A percentile compares a stretch with the other conserved stretches of the same genome.
phyloP scores from a whole-genome alignment of 2,797 vertebrate genomes.

The Malurus splendens region DNA sequence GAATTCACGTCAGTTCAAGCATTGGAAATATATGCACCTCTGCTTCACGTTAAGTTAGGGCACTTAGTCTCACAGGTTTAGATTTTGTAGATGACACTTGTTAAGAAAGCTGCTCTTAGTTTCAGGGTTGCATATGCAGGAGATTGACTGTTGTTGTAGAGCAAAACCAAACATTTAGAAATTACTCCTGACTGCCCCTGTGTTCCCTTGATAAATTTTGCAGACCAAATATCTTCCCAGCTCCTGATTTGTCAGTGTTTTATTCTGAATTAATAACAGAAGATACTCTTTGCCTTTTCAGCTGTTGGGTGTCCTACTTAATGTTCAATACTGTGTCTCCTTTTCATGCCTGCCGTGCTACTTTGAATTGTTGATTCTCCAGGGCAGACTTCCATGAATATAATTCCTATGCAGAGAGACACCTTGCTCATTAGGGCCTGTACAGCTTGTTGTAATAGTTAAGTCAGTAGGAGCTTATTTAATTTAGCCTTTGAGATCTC shows the following conservation, averaged over 20 bases:
- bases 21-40: not conserved
- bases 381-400: not conserved
- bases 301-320: not conserved
- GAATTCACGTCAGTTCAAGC: not conserved
- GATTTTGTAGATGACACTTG: not conserved
- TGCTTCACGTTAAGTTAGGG: not conserved
- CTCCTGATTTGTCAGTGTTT: not conserved
- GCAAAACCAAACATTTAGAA: not conserved
- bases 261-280: not conserved
- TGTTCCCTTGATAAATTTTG: not conserved
- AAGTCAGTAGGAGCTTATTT: not conserved
- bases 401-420: not conserved
- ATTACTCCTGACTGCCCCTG: not conserved
- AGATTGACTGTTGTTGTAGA: not conserved
- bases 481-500: not conserved
- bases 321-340: not conserved
- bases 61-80: not conserved
- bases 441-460: not conserved
- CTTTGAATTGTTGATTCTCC: constrained; percentile 19
- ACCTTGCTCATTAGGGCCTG: not conserved
- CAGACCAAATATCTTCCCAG: not conserved
- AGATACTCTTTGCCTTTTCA: not conserved
- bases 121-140: not conserved
- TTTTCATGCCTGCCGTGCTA: not conserved
- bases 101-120: not conserved